Base-by-base conservation (phyloP, 2,888 invertebrate genomes). In the Drosophila atripex region DNA sequence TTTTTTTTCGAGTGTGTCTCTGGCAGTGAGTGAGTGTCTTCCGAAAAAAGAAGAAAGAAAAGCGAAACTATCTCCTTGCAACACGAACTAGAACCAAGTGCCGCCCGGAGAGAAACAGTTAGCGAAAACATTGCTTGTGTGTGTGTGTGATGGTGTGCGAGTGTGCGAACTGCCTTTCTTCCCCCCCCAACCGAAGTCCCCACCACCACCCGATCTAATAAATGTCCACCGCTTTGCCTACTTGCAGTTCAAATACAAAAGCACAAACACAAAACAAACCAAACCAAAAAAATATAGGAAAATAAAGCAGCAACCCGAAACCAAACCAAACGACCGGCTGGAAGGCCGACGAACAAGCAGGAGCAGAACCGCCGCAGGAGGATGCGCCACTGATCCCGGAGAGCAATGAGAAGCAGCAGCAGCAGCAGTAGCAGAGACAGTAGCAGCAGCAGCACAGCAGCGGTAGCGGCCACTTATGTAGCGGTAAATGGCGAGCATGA, bases 401-500 rank as follows among this genome's bases (percentile, higher is more conserved):
- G 50, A 55, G 53, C 57, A 71, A 65, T 49, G 54, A 52, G 60
- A 46, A 66, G 39, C 59, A 47, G 80, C 84, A 59, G 7, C 46
- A 75, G 68, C 78, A 21, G 64, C 60, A 61, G 35, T 38, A 77
- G 50, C 58, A 70, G 71, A 7, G 14, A n/a, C 6, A n/a, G 35
- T 12, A 32, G 32, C 32, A 32, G 32, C 3, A 12, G 12, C 28
- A 28, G 28, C 28, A 32, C 35, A 35, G 16, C 16, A 8, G 39
- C 9, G 16, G 41, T 4, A 18, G 41, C 16, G 14, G 41, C 41
- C 14, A 74, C 80, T 57, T 77, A 88, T 86, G 82, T 85, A 85
- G 86, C 84, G 80, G 71, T 76, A 66, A 56, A 90, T 90, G 90
- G 85, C 90, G 70, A 80, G 78, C 71, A 79, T 87, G 76, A 88